Conservation (phyloP, 2,113 vertebrate species). For the Rhinopomastus cyanomelas region DNA sequence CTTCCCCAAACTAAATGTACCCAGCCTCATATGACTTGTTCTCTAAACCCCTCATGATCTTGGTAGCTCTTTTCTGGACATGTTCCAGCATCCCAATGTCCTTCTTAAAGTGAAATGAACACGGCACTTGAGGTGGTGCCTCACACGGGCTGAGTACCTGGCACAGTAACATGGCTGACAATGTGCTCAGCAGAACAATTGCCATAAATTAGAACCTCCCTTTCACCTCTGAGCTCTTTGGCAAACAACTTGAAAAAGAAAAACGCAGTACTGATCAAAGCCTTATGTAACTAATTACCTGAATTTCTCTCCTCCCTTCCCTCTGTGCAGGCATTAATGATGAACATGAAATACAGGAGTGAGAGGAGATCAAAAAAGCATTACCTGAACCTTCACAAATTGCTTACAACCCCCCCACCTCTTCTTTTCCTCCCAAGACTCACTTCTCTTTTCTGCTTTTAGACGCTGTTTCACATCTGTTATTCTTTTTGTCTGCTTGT, state of each 20-base stretch:
- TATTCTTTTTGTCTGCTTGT: background rate
- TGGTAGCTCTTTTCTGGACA: too few relatives aligned
- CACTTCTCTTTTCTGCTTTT: background rate
- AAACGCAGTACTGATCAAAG: conserved; percentile 53
- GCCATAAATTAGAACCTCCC: background rate
- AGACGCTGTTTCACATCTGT: background rate
- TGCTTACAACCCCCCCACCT: background rate
- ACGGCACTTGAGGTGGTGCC: too few relatives aligned
- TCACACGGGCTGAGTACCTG: too few relatives aligned
- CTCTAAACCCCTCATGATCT: too few relatives aligned
- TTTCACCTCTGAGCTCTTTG: background rate
- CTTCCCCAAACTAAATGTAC: too few relatives aligned
- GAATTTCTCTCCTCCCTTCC: background rate
- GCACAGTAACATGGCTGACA: background rate
- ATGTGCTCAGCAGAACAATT: background rate
- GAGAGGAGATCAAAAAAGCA: conserved; percentile 50
- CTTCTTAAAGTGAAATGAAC: too few relatives aligned
- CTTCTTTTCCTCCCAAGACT: background rate
- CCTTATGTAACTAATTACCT: conserved; percentile 47
- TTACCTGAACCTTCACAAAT: background rate
- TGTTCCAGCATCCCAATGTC: too few relatives aligned
- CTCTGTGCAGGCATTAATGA: background rate
- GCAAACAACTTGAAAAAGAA: conserved; percentile 36
- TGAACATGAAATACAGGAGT: background rate
- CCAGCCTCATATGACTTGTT: too few relatives aligned